Evolutionary conservation across 2,888 invertebrate genomes (phyloP).

Genomic region (Stictocephala bisonia): DNA sequence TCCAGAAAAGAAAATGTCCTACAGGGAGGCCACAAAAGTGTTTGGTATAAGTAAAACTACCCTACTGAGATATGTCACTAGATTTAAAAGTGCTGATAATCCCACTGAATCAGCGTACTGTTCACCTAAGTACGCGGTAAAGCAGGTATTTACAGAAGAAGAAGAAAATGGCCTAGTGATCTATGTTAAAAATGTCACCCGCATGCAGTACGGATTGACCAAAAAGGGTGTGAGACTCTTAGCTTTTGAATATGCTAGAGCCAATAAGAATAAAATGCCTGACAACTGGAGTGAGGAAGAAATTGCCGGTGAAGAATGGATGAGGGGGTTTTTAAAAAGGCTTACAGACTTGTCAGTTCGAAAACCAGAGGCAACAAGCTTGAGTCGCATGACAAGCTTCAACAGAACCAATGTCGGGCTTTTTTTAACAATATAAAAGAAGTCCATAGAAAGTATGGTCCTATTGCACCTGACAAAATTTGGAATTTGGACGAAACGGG

Average conservation of each 20-base stretch:
- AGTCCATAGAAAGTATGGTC: too few relatives aligned
- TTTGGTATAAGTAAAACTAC: neutral
- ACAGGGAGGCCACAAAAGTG: neutral
- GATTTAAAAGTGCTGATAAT: neutral
- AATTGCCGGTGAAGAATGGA: conserved; percentile 35
- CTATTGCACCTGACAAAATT: too few relatives aligned
- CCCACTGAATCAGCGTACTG: neutral
- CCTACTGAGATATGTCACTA: too few relatives aligned
- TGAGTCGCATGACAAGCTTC: conserved; percentile 8
- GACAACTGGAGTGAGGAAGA: conserved; percentile 6
- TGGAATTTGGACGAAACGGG: conserved; percentile 64
- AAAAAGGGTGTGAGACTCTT: conserved; percentile 20
- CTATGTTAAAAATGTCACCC: conserved; percentile 21
- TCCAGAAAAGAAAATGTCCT: too few relatives aligned
- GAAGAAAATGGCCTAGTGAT: conserved; percentile 19
- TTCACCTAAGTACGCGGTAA: conserved; percentile 21
- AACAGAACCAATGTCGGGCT: neutral
- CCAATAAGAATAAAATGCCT: conserved; percentile 6
- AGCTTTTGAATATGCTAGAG: conserved; percentile 30
- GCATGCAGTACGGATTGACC: conserved; percentile 30
- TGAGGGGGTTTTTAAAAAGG: conserved; percentile 12
- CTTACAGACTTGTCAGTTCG: neutral
- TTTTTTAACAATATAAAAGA: too few relatives aligned
- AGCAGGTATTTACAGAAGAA: conserved; percentile 38
- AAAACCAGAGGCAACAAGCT: conserved; percentile 33